Percentiles rank a stretch among this genome's conserved stretches.
Conservation (phyloP, 2,888 invertebrate genomes). For the Drosophila atripex region DNA sequence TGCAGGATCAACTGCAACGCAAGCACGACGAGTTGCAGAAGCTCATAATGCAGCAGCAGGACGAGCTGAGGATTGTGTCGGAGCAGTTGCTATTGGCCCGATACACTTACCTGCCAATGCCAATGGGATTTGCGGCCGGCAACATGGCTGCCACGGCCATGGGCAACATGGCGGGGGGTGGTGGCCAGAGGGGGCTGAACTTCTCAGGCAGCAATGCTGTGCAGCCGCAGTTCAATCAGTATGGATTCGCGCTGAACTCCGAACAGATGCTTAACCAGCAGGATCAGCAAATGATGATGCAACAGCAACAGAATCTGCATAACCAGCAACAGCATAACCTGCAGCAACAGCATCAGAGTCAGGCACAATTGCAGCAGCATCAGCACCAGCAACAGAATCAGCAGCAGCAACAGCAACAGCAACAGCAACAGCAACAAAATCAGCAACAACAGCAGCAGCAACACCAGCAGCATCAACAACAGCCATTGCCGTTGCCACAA, state of each 20-base stretch:
- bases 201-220: constrained; percentile 64
- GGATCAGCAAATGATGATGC: constrained; percentile 78
- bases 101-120: constrained; percentile 87
- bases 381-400: constrained; percentile 56
- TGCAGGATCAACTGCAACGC: constrained; percentile 90
- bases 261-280: constrained; percentile 77
- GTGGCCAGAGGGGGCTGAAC: constrained; percentile 59
- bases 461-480: constrained; percentile 60
- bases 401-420: constrained; percentile 49
- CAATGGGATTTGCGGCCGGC: constrained; percentile 66
- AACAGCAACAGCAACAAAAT: constrained; percentile 60
- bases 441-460: constrained; percentile 66
- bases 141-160: constrained; percentile 50
- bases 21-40: constrained; percentile 94
- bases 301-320: constrained; percentile 72
- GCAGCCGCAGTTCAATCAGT: constrained; percentile 81
- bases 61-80: constrained; percentile 93
- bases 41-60: constrained; percentile 93
- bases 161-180: constrained; percentile 47
- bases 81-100: constrained; percentile 93
- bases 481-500: constrained; percentile 48
- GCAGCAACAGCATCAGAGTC: constrained; percentile 55
- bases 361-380: constrained; percentile 47
- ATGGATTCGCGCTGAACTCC: constrained; percentile 78
- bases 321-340: constrained; percentile 76